Evolutionary conservation across 2,797 vertebrate genomes (phyloP).

Genomic region (Pseudomugil gertrudae): DNA sequence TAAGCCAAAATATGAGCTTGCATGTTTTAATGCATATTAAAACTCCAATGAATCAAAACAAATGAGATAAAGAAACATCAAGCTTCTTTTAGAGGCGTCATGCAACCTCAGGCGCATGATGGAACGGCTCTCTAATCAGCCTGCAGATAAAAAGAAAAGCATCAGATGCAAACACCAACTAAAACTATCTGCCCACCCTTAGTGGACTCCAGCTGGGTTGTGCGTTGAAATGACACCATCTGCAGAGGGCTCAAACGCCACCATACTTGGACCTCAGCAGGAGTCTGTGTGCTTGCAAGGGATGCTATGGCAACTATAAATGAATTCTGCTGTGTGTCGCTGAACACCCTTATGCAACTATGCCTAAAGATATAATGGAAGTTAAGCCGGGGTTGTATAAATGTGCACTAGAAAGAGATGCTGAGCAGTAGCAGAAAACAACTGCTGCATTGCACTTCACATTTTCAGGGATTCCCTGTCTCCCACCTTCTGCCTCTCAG

Average conservation of each 20-base stretch:
- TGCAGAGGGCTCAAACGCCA: slow-evolving; percentile 45
- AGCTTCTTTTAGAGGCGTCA: slow-evolving; percentile 8
- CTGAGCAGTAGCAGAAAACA: slow-evolving; percentile 27
- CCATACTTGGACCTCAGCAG: slow-evolving; percentile 54
- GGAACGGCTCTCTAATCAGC: slow-evolving; percentile 39
- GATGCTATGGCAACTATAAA: slow-evolving; percentile 63
- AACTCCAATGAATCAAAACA: background rate
- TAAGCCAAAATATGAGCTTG: background rate
- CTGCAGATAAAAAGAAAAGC: slow-evolving; percentile 44
- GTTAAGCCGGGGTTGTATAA: slow-evolving; percentile 9
- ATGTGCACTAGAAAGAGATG: slow-evolving; percentile 5
- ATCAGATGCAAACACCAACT: slow-evolving; percentile 37
- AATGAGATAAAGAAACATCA: slow-evolving; percentile 2
- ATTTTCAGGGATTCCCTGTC: slow-evolving; percentile 42
- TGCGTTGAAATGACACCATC: slow-evolving; percentile 59
- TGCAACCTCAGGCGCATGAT: slow-evolving; percentile 11
- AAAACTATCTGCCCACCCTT: slow-evolving; percentile 40
- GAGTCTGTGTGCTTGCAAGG: slow-evolving; percentile 42
- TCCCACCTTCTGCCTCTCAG: slow-evolving; percentile 17
- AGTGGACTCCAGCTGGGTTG: slow-evolving; percentile 52
- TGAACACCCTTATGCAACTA: background rate
- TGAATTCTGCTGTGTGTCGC: slow-evolving; percentile 26
- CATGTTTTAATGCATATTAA: slow-evolving; percentile 1
- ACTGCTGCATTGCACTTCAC: slow-evolving; percentile 23
- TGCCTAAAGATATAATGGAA: slow-evolving; percentile 26